Evolutionary conservation across 1,140 invertebrate genomes (phyloP), one percentile per base, ranked within the genome.

Genomic region (Drosophila arawakana): DNA sequence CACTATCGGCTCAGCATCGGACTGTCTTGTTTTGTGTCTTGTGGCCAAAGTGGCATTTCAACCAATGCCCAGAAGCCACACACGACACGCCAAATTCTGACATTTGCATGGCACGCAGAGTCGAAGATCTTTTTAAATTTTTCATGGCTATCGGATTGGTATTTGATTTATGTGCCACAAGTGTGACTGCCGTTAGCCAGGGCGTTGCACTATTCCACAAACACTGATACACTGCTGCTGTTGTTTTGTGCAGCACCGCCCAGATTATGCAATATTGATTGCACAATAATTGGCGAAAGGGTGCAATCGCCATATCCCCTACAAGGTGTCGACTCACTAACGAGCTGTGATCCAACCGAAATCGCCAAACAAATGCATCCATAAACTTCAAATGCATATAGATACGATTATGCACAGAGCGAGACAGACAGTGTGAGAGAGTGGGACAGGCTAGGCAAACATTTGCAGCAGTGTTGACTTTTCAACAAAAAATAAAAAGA

Each of bases 261-360:
- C 80, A 78, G 83, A 86, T 86, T 86, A 86, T 86, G 83, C 84
- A 86, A 86, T 89, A 86, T 86, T 86, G 83, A 86, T 86, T 86
- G 83, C 83, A 88, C 83, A 88, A 86, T 86, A 86, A 86, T 86
- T 86, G 83, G 83, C 83, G 83, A 86, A 86, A 86, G 82, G 83
- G 82, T 72, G 63, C 79, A 82, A 84, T 85, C 81, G 81, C 65
- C 76, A 41, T 79, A 73, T 30, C 68, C 82, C 82, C 74, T 88
- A 86, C 82, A 86, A 86, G 82, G 82, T 88, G 84, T 88, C 84
- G 80, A 83, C 73, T 66, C 84, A 83, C 83, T 86, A 86, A 86
- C 83, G 83, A 86, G 83, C 83, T 84, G 80, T 78, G 69, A 63
- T 59, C 69, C 76, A 70, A 66, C 80, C 25, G 25, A 73, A 83